Evolutionary conservation across 2,888 invertebrate genomes (phyloP), one percentile per base, ranked within the genome.

Genomic region (Pandemis cinnamomeana): DNA sequence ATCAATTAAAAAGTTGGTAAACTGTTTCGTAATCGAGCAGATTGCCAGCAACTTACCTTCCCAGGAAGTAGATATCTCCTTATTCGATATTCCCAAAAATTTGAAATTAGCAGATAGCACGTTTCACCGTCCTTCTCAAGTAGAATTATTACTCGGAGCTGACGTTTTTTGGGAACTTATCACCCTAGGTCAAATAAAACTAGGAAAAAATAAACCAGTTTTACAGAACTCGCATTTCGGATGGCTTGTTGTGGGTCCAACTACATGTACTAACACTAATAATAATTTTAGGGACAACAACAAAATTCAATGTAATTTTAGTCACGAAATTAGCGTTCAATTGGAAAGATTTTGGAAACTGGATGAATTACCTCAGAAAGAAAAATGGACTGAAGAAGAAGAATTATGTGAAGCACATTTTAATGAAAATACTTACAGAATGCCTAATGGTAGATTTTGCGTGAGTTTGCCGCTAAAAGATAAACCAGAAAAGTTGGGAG

Each of bases 401-500:
- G 60, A 63, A 13, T 44, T 27, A 7, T 75, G 74, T 58, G 71
- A 64, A 46, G 62, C 44, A n/a, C 62, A 63, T 63, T 71, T 71
- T 11, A n/a, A 41, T 10, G 15, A 48, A 20, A 62, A 20, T 41
- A 63, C 63, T 4, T 44, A 44, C 62, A n/a, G 15, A 44, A 44
- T 42, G 4, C 42, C 44, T 8, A 7, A 62, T 44, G 62, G 44
- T 15, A 44, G 20, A 15, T 63, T 63, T 63, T 63, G 62, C 44
- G 62, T 63, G 44, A 63, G 62, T 63, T 46, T 63, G 62, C 62
- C 62, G 44, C 15, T 63, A 8, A 63, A 63, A 46, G 62, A 44
- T 8, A 44, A 10, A 1, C 62, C 62, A n/a, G 62, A 46, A 20
- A 63, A 44, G 7, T 63, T 63, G 62, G 62, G 62, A 15, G 44